Base-by-base conservation (phyloP, 1,140 invertebrate genomes). In the Zaprionus lachaisei region DNA sequence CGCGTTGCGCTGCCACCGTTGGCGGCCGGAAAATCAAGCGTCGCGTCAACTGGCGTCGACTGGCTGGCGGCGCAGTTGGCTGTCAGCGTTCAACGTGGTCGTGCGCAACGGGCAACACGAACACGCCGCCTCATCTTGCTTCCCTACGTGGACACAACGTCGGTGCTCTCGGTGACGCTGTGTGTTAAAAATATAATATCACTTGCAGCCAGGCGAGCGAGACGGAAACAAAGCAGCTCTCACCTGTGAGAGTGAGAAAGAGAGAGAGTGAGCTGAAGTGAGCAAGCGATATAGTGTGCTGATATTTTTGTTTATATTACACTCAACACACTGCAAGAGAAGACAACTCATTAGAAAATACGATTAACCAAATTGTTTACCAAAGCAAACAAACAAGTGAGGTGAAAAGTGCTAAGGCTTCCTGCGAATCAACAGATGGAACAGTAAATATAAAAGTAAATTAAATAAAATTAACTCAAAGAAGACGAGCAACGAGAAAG, bases 41-140 rank as follows among this genome's bases (percentile, higher is more conserved):
- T 49, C 37, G 37, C 37, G 37, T 38, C 41, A 47, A 47, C 41
- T 47, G n/a, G 41, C 41, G n/a, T 47, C 65, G 47, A 70, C 62
- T 51, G 64, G 70, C 60, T 74, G 66, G 78, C 64, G 65, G 78
- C 78, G 76, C 78, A 80, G 78, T 80, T 73, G 75, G 66, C 75
- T 72, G 75, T 69, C 78, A 80, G 65, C 78, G 65, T 73, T 78
- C 78, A 73, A 77, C 71, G 75, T 65, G 76, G n/a, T 77, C 77
- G 74, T 77, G 69, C 51, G 68, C 73, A 72, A 80, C 63, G 64
- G 66, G 38, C 47, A 47, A 47, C 47, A 22, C 17, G 41, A n/a
- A 51, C 47, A 20, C 47, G 7, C 17, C 47, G 17, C 47, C 17
- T 14, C 20, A 20, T 14, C 47, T 22, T 3, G 0, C 14, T 41